Base-by-base conservation (phyloP, 2,113 vertebrate genomes). In the Rallus limicola region DNA sequence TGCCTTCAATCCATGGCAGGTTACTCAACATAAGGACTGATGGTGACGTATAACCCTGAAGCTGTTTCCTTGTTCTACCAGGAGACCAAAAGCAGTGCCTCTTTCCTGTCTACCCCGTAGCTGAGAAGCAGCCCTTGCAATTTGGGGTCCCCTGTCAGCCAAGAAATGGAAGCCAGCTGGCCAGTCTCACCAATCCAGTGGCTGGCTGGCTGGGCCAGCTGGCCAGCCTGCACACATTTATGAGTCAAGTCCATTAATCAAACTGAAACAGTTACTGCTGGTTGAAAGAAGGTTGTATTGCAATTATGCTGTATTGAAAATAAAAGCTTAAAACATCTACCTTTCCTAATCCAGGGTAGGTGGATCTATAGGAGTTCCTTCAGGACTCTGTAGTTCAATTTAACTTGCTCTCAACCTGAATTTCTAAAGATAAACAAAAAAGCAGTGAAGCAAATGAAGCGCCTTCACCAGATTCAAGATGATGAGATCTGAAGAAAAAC, bases 121-220 rank as follows among this genome's bases (percentile, higher is more conserved):
- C 60, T 38, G 53, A 86, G 63, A 88, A 88, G 82, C 59, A 90
- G 82, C 79, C 80, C 50, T 58, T 76, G 62, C 18, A 85, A 36
- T 85, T 11, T 72, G 50, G 18, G 82, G 34, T 80, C 7, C 6
- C 36, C n/a, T 46, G 46, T 50, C 13, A 82, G 78, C 24, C 36
- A 93, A 82, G 85, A 76, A 82, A 18, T n/a, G 42, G 67, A 53
- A 88, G 78, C 26, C 85, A 95, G 67, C 26, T 85, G 92, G 84
- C 36, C 74, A 67, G 1, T 38, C 58, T 82, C 87, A 84, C 36
- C 53, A 82, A 40, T 28, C 25, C 72, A 84, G 36, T 4, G 34
- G 62, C 36, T 59, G 33, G 25, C 55, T 4, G 8, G 40, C 59
- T 48, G 50, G 77, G 50, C 36, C 68, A 83, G 71, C 59, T 78